Conservation (phyloP, 2,113 vertebrate genomes). For the Pholis gunnellus region DNA sequence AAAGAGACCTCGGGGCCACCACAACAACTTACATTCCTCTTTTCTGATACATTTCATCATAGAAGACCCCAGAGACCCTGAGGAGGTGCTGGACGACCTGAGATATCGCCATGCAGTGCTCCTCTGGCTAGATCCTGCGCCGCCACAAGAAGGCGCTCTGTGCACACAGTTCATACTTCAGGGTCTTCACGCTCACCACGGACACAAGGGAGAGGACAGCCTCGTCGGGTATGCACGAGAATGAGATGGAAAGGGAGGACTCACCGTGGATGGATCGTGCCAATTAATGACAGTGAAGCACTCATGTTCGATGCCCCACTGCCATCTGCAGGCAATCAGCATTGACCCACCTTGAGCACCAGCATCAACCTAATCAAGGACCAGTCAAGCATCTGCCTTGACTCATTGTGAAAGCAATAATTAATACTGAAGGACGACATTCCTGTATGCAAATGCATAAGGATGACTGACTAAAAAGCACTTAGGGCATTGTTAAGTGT, state of each 20-base stretch:
- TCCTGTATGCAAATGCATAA: slow-evolving; percentile 10
- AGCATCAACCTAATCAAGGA: slow-evolving; percentile 5
- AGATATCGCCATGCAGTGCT: background rate
- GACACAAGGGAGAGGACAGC: slow-evolving; percentile 83
- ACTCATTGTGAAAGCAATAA: background rate
- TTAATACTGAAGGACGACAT: slow-evolving; percentile 4
- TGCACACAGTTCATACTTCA: background rate
- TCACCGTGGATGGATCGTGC: background rate
- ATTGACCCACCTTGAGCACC: slow-evolving; percentile 1
- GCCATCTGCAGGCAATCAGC: slow-evolving; percentile 11
- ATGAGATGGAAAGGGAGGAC: background rate
- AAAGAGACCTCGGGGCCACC: background rate
- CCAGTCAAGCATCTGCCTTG: background rate
- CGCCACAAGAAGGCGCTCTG: slow-evolving; percentile 13
- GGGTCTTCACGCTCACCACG: slow-evolving; percentile 29
- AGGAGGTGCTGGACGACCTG: background rate
- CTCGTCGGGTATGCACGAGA: slow-evolving; percentile 67
- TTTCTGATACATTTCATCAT: background rate
- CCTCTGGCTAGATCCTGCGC: background rate
- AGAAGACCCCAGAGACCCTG: background rate
- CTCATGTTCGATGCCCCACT: background rate
- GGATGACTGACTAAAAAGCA: background rate
- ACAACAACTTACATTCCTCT: slow-evolving; percentile 1
- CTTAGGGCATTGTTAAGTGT: slow-evolving; percentile 13
- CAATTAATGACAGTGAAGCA: slow-evolving; percentile 2